Conservation (phyloP, 1,140 invertebrate species). For the Drosophila kohkoa region DNA sequence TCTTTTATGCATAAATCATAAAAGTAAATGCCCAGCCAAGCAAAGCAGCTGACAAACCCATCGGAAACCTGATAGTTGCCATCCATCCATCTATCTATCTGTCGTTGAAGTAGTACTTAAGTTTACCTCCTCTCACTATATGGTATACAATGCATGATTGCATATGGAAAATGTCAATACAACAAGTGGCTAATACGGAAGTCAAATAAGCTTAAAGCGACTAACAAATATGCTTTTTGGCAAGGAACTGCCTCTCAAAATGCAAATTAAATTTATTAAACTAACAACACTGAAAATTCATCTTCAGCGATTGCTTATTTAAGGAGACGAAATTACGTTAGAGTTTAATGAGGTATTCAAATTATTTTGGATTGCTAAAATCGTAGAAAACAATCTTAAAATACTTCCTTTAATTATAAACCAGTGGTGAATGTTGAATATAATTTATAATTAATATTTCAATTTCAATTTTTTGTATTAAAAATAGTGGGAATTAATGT, state of each 20-base stretch:
- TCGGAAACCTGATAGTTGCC: conserved; percentile 69
- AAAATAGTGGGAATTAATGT: no score
- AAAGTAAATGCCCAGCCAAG: conserved; percentile 64
- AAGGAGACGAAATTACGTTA: no score
- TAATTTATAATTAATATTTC: no score
- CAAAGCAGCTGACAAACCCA: conserved; percentile 70
- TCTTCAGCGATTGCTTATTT: no score
- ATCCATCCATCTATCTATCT: conserved; percentile 50
- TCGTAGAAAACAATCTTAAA: no score
- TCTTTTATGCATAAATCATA: conserved; percentile 63
- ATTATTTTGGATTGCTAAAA: no score
- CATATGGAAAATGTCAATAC: conserved; percentile 70
- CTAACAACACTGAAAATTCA: no score
- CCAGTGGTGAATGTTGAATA: no score
- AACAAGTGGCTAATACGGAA: conserved; percentile 41
- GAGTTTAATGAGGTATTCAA: no score
- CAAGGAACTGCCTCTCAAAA: not conserved
- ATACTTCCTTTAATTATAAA: no score
- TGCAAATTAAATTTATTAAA: not conserved
- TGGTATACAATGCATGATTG: conserved; percentile 62
- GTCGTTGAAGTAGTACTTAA: conserved; percentile 11
- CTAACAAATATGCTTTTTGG: conserved; percentile 32
- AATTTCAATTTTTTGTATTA: no score
- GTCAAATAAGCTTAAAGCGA: conserved; percentile 21
- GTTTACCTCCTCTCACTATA: conserved; percentile 36